Evolutionary conservation across 2,888 invertebrate genomes (phyloP).

Genomic region (Eristalis pertinax): DNA sequence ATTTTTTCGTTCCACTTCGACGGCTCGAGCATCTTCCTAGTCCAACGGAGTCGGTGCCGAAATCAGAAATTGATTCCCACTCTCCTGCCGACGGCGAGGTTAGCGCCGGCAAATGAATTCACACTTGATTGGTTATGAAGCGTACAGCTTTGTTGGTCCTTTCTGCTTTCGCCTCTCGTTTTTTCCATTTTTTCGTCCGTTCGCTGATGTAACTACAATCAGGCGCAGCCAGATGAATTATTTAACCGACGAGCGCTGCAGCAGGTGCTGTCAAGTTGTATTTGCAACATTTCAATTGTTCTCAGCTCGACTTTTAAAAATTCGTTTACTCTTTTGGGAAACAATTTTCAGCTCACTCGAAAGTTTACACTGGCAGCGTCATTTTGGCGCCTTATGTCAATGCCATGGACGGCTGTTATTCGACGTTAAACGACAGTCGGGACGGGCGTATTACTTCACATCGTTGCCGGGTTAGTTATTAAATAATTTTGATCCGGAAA

Average conservation of each 20-base stretch:
- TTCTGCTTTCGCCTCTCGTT: neutral
- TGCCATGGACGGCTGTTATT: neutral
- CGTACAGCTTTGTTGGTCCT: neutral
- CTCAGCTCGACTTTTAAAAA: neutral
- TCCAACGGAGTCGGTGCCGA: neutral
- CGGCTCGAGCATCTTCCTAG: neutral
- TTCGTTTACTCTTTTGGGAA: neutral
- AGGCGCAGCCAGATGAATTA: conserved; percentile 20
- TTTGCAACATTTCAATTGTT: conserved; percentile 30
- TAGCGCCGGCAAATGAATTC: neutral
- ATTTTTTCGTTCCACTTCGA: neutral
- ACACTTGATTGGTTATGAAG: conserved; percentile 28
- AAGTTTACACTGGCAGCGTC: neutral
- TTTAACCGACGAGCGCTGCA: conserved; percentile 4
- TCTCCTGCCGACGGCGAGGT: neutral
- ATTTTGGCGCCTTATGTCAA: neutral
- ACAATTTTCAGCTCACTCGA: neutral
- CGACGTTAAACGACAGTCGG: neutral
- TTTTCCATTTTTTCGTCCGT: neutral
- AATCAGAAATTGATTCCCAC: conserved; percentile 20
- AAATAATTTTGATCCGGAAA: neutral
- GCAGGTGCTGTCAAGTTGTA: conserved; percentile 40
- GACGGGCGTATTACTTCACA: neutral
- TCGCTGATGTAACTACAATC: neutral
- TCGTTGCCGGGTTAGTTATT: neutral